phyloP scores from a whole-genome alignment of 2,888 invertebrate species.

The Parthenolecanium corni region DNA sequence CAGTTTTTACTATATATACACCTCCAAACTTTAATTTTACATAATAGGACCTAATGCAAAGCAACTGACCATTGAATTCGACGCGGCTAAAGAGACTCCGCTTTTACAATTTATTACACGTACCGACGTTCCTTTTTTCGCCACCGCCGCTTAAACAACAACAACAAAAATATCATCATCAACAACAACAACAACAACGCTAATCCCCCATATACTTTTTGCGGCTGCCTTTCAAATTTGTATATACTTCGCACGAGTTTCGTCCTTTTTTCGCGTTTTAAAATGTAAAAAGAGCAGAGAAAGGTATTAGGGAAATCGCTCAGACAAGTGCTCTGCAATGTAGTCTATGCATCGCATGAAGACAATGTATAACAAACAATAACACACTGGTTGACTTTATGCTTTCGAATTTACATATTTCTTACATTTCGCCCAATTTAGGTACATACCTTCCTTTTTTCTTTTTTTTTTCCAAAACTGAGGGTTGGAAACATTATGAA shows the following conservation, averaged over 20 bases:
- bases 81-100: constrained; percentile 10
- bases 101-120: constrained; percentile 22
- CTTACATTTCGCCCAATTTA: constrained; percentile 1
- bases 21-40: constrained; percentile 23
- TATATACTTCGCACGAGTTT: constrained; percentile 16
- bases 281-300: too few relatives aligned
- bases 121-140: not conserved
- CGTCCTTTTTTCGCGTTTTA: not conserved
- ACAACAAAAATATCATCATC: not conserved
- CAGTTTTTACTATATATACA: constrained; percentile 21
- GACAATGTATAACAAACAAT: too few relatives aligned
- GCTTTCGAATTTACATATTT: not conserved
- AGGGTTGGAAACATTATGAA: too few relatives aligned
- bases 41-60: constrained; percentile 23
- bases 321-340: too few relatives aligned
- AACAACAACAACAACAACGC: too few relatives aligned
- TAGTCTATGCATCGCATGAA: too few relatives aligned
- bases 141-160: constrained; percentile 16
- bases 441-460: constrained; percentile 6
- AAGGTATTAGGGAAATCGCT: too few relatives aligned
- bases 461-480: too few relatives aligned
- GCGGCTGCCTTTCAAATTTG: not conserved
- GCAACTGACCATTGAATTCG: constrained; percentile 24
- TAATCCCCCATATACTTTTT: too few relatives aligned
- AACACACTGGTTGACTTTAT: too few relatives aligned